phyloP scores from a whole-genome alignment of 1,140 invertebrate species.

The Maniola jurtina region DNA sequence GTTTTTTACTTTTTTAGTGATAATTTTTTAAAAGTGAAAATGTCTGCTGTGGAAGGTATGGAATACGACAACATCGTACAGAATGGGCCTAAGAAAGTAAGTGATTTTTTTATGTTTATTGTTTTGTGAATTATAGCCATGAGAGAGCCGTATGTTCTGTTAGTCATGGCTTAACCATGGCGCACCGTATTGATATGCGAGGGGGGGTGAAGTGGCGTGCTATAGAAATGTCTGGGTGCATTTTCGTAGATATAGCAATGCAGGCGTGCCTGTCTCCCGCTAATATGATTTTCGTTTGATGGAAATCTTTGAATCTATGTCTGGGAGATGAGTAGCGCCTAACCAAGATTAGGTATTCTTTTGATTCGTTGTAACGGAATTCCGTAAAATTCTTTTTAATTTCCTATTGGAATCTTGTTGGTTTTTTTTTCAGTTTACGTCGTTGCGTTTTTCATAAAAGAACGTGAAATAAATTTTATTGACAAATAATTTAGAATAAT shows the following conservation, averaged over 20 bases:
- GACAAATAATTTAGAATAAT: too few species aligned
- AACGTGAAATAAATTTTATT: too few species aligned
- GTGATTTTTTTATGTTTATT: slow-evolving; percentile 37
- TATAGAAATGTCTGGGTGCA: slow-evolving; percentile 70
- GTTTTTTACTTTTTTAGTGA: slow-evolving; percentile 17
- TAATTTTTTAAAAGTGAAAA: slow-evolving; percentile 43
- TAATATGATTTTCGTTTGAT: slow-evolving; percentile 54
- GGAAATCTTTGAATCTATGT: slow-evolving; percentile 4
- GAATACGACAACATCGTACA: slow-evolving; percentile 79
- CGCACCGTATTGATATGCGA: slow-evolving; percentile 43
- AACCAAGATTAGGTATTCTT: not conserved
- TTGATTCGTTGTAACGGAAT: too few species aligned
- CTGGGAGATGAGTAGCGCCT: slow-evolving; percentile 23
- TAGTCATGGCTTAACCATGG: slow-evolving; percentile 32
- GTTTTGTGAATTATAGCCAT: slow-evolving; percentile 5
- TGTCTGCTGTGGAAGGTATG: slow-evolving; percentile 77
- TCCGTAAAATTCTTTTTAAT: not conserved
- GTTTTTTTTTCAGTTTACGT: not conserved
- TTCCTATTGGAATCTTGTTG: not conserved
- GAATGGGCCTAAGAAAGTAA: slow-evolving; percentile 80
- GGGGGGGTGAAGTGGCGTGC: slow-evolving; percentile 52
- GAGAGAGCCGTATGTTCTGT: slow-evolving; percentile 4
- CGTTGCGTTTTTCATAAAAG: too few species aligned
- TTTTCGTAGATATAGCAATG: slow-evolving; percentile 53
- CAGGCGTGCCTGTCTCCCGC: slow-evolving; percentile 44